A percentile compares a stretch with the other conserved stretches of the same genome.
phyloP scores from a whole-genome alignment of 2,113 vertebrate species.

The Butastur rufipennis region DNA sequence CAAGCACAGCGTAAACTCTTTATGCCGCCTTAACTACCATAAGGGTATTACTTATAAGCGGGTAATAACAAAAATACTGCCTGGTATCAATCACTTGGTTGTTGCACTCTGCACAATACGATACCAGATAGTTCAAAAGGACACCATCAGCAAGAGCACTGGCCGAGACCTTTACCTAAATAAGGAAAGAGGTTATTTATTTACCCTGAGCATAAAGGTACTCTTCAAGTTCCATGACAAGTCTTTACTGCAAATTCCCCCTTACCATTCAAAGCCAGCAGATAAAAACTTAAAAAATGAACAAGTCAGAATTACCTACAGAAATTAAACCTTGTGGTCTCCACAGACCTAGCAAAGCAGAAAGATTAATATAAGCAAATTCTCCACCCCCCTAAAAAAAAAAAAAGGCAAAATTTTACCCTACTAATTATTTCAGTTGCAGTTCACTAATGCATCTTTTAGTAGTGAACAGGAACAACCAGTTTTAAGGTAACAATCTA shows the following conservation, averaged over 20 bases:
- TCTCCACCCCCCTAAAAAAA: accelerated
- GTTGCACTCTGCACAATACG: not conserved
- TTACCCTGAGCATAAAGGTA: not conserved
- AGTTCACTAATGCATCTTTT: not conserved
- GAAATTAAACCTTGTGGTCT: not conserved
- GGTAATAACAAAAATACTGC: not conserved
- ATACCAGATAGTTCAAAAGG: not conserved
- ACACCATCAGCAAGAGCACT: not conserved
- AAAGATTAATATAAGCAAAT: not conserved
- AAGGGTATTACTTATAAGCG: not conserved
- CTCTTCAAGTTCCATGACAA: not conserved
- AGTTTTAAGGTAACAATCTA: not conserved
- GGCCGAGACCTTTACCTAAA: not conserved
- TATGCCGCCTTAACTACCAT: not conserved
- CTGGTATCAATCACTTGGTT: not conserved
- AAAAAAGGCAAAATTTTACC: not conserved
- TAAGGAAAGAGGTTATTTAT: not conserved
- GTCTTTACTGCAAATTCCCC: not conserved
- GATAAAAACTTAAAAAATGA: not conserved
- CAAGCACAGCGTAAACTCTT: not conserved
- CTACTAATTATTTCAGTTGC: not conserved
- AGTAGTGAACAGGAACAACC: not conserved
- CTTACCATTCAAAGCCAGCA: not conserved
- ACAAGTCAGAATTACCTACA: not conserved
- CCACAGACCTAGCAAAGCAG: not conserved